Conservation (phyloP, 2,888 invertebrate genomes). For the Melanostoma scalare region DNA sequence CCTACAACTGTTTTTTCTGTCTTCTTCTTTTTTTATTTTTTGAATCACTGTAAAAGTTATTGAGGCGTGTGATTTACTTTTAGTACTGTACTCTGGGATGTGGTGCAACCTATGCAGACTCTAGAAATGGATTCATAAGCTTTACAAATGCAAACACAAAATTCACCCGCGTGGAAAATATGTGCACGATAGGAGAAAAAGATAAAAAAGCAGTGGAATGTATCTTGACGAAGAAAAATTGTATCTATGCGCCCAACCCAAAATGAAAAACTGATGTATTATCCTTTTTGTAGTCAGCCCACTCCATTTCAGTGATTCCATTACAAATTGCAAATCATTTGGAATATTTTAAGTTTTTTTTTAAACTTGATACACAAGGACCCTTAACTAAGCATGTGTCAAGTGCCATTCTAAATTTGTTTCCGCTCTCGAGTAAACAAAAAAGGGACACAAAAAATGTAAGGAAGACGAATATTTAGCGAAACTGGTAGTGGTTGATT, state of each 20-base stretch:
- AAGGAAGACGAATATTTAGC: constrained; percentile 45
- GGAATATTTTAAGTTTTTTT: constrained; percentile 56
- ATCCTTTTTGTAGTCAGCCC: constrained; percentile 10
- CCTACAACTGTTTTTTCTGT: not conserved
- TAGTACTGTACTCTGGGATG: constrained; percentile 32
- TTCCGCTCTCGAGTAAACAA: constrained; percentile 56
- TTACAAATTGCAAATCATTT: constrained; percentile 66
- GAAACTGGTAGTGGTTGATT: constrained; percentile 68
- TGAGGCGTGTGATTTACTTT: constrained; percentile 68
- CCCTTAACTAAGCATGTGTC: constrained; percentile 66
- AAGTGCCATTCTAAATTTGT: constrained; percentile 71
- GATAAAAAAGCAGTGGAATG: not conserved
- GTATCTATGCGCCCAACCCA: not conserved
- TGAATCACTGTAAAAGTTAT: constrained; percentile 62
- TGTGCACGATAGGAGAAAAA: constrained; percentile 24
- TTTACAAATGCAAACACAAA: constrained; percentile 63
- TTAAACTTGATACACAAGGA: constrained; percentile 36
- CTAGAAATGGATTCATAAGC: constrained; percentile 63
- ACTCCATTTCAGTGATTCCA: constrained; percentile 36
- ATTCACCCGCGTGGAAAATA: constrained; percentile 60
- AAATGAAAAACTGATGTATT: constrained; percentile 35
- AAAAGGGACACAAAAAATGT: constrained; percentile 43
- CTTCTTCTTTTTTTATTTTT: not conserved
- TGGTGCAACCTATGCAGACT: constrained; percentile 29
- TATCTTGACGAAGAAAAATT: not conserved